phyloP scores from a whole-genome alignment of 2,888 invertebrate species.

The Willowsia nigromaculata region DNA sequence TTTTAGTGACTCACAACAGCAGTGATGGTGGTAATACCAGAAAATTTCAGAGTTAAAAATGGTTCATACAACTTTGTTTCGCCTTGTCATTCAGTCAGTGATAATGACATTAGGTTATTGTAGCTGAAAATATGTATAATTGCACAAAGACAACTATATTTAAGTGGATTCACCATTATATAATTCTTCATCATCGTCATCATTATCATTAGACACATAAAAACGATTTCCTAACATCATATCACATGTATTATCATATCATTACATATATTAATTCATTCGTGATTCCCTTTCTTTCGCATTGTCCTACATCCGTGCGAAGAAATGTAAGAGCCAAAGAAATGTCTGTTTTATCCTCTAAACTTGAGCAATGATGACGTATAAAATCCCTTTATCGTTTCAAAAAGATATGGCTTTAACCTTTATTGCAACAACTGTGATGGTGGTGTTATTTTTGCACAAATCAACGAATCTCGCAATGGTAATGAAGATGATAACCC shows the following conservation, averaged over 20 bases:
- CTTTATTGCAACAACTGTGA: constrained; percentile 1
- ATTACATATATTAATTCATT: constrained; percentile 51
- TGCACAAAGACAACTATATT: background rate
- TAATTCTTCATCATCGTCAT: constrained; percentile 15
- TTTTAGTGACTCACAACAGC: too few relatives aligned
- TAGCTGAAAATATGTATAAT: constrained; percentile 25
- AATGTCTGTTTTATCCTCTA: constrained; percentile 4
- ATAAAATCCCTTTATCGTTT: constrained; percentile 19
- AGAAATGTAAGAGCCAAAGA: background rate
- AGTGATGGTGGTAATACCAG: background rate
- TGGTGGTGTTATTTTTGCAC: background rate
- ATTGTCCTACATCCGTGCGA: constrained; percentile 57
- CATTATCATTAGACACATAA: constrained; percentile 36
- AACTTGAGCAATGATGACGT: constrained; percentile 4
- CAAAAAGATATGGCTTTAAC: background rate
- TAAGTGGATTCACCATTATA: constrained; percentile 40
- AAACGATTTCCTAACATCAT: constrained; percentile 54
- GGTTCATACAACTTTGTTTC: background rate
- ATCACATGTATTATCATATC: constrained; percentile 50
- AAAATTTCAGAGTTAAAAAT: background rate
- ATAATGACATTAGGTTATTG: constrained; percentile 59
- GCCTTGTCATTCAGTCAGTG: constrained; percentile 18
- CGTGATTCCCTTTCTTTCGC: constrained; percentile 58
- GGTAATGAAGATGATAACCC: background rate
- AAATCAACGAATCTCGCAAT: background rate